These are phyloP conservation scores for Unio delphinus DNA, from an alignment of 2,888 invertebrate species.

Conservation along the genomic window DNA sequence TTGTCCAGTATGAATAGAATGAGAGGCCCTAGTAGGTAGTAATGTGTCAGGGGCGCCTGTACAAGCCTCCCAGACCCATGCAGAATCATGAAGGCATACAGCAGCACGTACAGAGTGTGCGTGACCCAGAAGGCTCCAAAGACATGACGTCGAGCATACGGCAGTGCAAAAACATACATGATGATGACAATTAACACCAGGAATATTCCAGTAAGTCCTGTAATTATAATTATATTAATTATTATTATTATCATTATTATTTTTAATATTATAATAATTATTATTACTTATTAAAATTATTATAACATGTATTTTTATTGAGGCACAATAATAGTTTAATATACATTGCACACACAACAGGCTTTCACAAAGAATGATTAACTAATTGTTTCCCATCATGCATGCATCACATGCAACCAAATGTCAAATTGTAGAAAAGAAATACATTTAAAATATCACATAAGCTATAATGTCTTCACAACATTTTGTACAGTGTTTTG, in stretches of 20 bases:
- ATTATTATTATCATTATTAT: not conserved
- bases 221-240: not conserved
- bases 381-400: too few species aligned
- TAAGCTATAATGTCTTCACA: too few species aligned
- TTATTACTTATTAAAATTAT: too few species aligned
- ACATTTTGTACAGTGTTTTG: too few species aligned
- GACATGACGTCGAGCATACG: slow-evolving; percentile 74
- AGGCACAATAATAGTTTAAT: too few species aligned
- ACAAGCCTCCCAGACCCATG: slow-evolving; percentile 77
- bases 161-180: slow-evolving; percentile 76
- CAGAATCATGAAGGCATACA: slow-evolving; percentile 76
- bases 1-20: slow-evolving; percentile 76
- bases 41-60: slow-evolving; percentile 75
- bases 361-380: too few species aligned
- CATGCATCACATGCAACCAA: too few species aligned
- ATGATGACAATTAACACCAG: slow-evolving; percentile 73
- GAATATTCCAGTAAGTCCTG: slow-evolving; percentile 76
- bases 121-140: slow-evolving; percentile 78
- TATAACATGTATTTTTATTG: too few species aligned
- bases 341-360: too few species aligned
- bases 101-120: slow-evolving; percentile 76
- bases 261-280: too few species aligned
- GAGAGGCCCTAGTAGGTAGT: slow-evolving; percentile 76
- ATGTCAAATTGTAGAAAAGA: too few species aligned
- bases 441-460: too few species aligned